Evolutionary conservation across 2,888 invertebrate genomes (phyloP), one percentile per base, ranked within the genome.

Genomic region (Tachina grossa): DNA sequence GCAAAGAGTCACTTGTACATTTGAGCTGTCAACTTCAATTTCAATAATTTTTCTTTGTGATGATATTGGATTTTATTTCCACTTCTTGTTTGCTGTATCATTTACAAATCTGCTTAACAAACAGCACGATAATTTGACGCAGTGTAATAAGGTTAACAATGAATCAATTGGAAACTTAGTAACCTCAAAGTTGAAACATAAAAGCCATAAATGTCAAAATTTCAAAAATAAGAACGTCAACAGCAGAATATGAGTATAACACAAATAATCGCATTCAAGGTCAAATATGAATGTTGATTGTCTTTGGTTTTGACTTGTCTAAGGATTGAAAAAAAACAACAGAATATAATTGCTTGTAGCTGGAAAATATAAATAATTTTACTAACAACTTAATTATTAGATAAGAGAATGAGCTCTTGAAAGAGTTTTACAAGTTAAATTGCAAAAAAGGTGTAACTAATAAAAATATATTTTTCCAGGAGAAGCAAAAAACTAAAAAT

Each of bases 1-100:
- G 14, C 1, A 19, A 11, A 59, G 5, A 31, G 47, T 16, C 22
- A 59, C 22, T 51, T 1, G 22, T 11, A 45, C 43, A 22, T 53
- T 53, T 39, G 19, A 1, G 43, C 69, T 78, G 53, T 71, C 59
- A 78, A 16, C 22, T 53, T 63, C 69, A 71, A 13, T 45, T 71
- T 71, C 45, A 53, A 63, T 43, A 31, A 57, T 49, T 1, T 57
- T 76, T 65, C 13, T 47, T 39, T 55, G 19, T 22, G 43, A 51
- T 53, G 31, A 8, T 10, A 22, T 55, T 65, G 53, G 16, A 31
- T 19, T 43, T 79, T 63, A 22, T 45, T 43, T 61, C 31, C 53
- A 53, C 31, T 51, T 68, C 43, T 13, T 59, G 9, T 49, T 13
- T 59, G 9, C 4, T 11, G n/a, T 43, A 19, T 53, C 45, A 41